These are phyloP conservation scores for Gymnobelideus leadbeateri DNA, from an alignment of 2,113 vertebrate species.

Conservation along the genomic window DNA sequence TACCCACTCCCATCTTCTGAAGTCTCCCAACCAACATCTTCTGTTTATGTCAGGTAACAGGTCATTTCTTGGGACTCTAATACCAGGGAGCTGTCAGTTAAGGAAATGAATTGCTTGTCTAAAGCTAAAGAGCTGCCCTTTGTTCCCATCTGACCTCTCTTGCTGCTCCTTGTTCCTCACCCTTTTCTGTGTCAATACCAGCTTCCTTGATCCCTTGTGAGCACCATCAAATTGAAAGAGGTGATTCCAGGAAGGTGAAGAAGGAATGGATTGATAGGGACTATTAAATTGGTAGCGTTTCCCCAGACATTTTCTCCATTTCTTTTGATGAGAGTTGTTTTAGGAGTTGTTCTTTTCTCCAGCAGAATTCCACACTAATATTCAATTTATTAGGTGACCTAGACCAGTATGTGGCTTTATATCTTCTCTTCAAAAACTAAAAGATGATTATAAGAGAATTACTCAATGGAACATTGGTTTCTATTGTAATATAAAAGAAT, in stretches of 20 bases:
- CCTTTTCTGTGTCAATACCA: not conserved
- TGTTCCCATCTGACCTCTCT: not conserved
- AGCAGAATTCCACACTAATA: constrained; percentile 31
- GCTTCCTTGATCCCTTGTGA: constrained; percentile 7
- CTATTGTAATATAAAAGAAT: constrained; percentile 37
- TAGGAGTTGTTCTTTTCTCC: not conserved
- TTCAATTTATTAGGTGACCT: constrained; percentile 62
- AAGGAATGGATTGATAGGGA: not conserved
- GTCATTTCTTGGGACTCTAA: not conserved
- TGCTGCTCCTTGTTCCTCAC: not conserved
- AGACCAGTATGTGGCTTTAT: constrained; percentile 17
- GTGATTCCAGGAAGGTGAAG: constrained; percentile 16
- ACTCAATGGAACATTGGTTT: constrained; percentile 52
- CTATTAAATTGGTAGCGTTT: constrained; percentile 15
- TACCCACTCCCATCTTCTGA: not conserved
- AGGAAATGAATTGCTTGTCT: constrained; percentile 48
- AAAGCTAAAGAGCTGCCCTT: not conserved
- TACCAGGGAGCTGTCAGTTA: not conserved
- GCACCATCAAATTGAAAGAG: constrained; percentile 25
- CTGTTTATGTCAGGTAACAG: not conserved
- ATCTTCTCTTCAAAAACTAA: constrained; percentile 55
- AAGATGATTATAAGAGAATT: constrained; percentile 60
- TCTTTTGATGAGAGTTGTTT: not conserved
- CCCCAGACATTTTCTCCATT: constrained; percentile 1
- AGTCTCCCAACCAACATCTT: constrained; percentile 19